Evolutionary conservation across 2,797 vertebrate species (phyloP).

Genomic region (Coranthus polyacanthus): DNA sequence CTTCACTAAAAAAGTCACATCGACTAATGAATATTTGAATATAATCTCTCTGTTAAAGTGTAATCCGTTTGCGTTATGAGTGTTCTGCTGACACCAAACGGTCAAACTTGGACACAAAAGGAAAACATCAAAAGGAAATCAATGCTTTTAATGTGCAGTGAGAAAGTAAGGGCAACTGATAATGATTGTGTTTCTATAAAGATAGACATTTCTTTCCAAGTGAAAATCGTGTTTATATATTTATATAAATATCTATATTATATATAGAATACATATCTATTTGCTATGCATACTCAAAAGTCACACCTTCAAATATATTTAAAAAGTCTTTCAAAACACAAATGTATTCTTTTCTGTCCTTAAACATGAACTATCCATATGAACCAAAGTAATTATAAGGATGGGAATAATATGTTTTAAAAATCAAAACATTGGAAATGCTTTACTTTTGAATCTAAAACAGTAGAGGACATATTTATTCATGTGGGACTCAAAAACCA

Average conservation of each 20-base stretch:
- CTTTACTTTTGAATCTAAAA: conserved; percentile 76
- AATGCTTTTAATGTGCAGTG: conserved; percentile 89
- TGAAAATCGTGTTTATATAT: conserved; percentile 88
- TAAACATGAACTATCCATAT: conserved; percentile 83
- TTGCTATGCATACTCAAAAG: conserved; percentile 88
- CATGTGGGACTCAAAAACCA: conserved; percentile 77
- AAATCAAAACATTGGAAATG: conserved; percentile 81
- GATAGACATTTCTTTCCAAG: conserved; percentile 88
- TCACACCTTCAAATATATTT: conserved; percentile 88
- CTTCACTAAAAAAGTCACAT: conserved; percentile 6
- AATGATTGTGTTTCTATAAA: conserved; percentile 89
- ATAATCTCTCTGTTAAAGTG: conserved; percentile 14
- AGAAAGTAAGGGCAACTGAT: conserved; percentile 88
- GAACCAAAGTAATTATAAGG: conserved; percentile 77
- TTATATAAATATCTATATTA: conserved; percentile 90
- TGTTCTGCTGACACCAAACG: conserved; percentile 15
- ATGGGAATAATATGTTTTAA: conserved; percentile 74
- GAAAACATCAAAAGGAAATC: conserved; percentile 81
- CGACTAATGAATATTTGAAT: conserved; percentile 1
- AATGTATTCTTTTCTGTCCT: conserved; percentile 79
- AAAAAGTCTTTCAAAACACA: conserved; percentile 87
- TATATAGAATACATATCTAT: conserved; percentile 89
- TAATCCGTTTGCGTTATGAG: not conserved
- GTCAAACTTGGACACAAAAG: conserved; percentile 62
- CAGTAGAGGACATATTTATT: conserved; percentile 68